Evolutionary conservation across 2,113 vertebrate genomes (phyloP).

Genomic region (Poeciliopsis retropinna): DNA sequence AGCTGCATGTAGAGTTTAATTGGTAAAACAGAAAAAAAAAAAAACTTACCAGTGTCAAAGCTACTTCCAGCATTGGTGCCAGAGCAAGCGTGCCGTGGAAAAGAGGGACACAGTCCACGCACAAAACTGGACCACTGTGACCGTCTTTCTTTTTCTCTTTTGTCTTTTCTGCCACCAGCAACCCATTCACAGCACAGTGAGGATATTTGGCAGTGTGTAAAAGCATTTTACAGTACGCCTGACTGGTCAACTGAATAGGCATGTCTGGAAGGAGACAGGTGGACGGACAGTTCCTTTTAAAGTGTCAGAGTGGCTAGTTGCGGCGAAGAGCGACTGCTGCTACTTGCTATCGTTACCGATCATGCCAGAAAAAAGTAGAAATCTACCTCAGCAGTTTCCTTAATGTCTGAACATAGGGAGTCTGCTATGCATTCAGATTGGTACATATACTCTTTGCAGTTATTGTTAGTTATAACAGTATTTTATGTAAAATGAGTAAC

Average conservation of each 20-base stretch:
- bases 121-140: slow-evolving; percentile 77
- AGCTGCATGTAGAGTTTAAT: background rate
- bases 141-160: slow-evolving; percentile 83
- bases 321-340: slow-evolving; percentile 9
- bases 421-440: background rate
- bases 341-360: slow-evolving; percentile 56
- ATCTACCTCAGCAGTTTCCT: slow-evolving; percentile 24
- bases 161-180: slow-evolving; percentile 90
- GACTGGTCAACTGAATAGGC: slow-evolving; percentile 89
- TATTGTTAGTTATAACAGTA: background rate
- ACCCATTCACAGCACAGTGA: slow-evolving; percentile 90
- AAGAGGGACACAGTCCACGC: slow-evolving; percentile 94
- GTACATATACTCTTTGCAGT: slow-evolving; percentile 8
- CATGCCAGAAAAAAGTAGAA: slow-evolving; percentile 51
- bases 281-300: background rate
- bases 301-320: slow-evolving; percentile 20
- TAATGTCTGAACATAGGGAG: background rate
- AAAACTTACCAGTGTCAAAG: slow-evolving; percentile 88
- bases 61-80: slow-evolving; percentile 94
- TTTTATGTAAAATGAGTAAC: background rate
- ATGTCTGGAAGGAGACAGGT: slow-evolving; percentile 71
- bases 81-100: slow-evolving; percentile 94
- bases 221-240: slow-evolving; percentile 96
- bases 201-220: slow-evolving; percentile 94
- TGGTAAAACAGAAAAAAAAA: no score